Evolutionary conservation across 2,888 invertebrate genomes (phyloP), one percentile per base, ranked within the genome.

Genomic region (Melanophora roralis): DNA sequence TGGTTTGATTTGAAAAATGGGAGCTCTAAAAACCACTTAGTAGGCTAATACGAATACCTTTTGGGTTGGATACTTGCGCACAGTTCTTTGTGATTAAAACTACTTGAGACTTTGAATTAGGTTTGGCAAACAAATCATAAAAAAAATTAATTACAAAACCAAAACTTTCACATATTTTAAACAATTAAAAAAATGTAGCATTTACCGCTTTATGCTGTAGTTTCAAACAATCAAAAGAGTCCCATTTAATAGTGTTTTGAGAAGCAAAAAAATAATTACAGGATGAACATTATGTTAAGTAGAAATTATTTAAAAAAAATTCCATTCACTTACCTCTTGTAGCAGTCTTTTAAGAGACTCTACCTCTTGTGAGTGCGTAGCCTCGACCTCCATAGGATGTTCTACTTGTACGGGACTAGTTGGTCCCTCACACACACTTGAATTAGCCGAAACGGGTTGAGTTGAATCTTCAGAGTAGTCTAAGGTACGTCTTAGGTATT

Each of bases 331-430:
- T 91, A 95, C 96, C 94, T 96, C 96, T 89, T 95, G 95, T 81
- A 96, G 90, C 81, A 96, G 92, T 81, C 94, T 91, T 86, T 94
- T 91, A 12, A 96, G 91, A 84, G 95, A 94, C 88, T 94, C 94
- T 65, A 95, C 94, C 84, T 95, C 95, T 59, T 89, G 90, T 75
- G 89, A 89, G 84, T 89, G 90, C 47, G 89, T 91, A 71, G 89
- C 86, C 79, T 90, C 90, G 76, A 89, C 89, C 83, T 90, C 90
- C 91, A 90, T 86, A 86, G 91, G 89, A 85, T 92, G 91, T 81
- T 91, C 91, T 68, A 91, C 91, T 84, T 86, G 92, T 78, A 88
- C 88, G 12, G 92, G 92, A 87, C 92, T 92, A 1, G 91, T 90
- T 14, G 92, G 92, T 74, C 91, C 92, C 84, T 92, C 92, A 57